Evolutionary conservation across 2,888 invertebrate species (phyloP).

Genomic region (Chaetoderma sp.): DNA sequence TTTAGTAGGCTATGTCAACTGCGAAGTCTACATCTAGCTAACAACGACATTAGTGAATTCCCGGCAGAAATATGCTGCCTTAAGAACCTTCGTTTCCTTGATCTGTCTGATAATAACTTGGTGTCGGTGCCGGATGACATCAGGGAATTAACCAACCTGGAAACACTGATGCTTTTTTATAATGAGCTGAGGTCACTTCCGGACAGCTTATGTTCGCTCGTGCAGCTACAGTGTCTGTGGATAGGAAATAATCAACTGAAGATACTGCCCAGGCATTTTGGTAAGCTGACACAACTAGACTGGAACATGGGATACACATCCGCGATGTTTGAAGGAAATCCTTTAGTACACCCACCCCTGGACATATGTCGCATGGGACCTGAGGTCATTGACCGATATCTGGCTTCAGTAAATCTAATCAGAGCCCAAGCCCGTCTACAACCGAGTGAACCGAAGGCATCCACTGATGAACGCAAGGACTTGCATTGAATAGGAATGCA

Average conservation of each 20-base stretch:
- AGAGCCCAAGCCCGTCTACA: too few relatives aligned
- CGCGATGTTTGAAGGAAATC: constrained; percentile 64
- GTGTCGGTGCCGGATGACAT: constrained; percentile 57
- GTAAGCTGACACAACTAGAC: constrained; percentile 59
- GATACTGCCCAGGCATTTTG: constrained; percentile 61
- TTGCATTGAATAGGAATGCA: too few relatives aligned
- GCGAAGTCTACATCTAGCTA: constrained; percentile 64
- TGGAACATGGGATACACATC: constrained; percentile 63
- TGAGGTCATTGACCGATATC: constrained; percentile 60
- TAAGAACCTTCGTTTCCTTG: constrained; percentile 63
- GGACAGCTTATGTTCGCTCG: constrained; percentile 62
- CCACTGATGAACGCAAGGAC: too few relatives aligned
- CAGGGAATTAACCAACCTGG: constrained; percentile 59
- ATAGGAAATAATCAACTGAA: constrained; percentile 68
- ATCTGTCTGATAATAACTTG: constrained; percentile 68
- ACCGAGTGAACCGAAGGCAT: too few relatives aligned
- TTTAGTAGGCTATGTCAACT: constrained; percentile 56
- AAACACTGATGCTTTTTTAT: constrained; percentile 65
- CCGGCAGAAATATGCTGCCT: constrained; percentile 60
- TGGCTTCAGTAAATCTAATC: constrained; percentile 18
- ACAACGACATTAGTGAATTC: constrained; percentile 67
- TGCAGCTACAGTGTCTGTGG: constrained; percentile 68
- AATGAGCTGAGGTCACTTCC: constrained; percentile 65
- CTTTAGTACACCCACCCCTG: constrained; percentile 63
- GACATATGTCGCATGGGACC: constrained; percentile 65